A percentile compares a stretch with the other conserved stretches of the same genome.
Evolutionary conservation across 2,113 vertebrate species (phyloP).

Genomic region (Scopus umbretta): DNA sequence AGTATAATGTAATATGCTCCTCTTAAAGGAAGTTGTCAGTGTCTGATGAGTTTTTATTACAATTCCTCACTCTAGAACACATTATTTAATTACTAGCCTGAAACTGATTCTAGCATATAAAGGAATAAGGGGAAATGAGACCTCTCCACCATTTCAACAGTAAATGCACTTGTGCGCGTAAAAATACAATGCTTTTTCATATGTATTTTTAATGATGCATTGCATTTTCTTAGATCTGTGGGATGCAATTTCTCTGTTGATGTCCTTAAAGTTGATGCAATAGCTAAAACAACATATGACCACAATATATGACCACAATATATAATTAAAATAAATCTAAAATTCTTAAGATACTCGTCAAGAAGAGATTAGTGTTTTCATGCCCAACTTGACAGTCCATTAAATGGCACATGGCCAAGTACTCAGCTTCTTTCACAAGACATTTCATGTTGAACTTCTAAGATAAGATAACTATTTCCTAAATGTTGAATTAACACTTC

Average conservation of each 20-base stretch:
- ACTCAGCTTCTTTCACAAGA: background rate
- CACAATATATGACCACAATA: background rate
- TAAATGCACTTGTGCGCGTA: conserved; percentile 41
- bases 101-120: conserved; percentile 70
- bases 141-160: conserved; percentile 64
- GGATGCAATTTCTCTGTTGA: background rate
- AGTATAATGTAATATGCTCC: conserved; percentile 62
- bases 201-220: background rate
- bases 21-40: conserved; percentile 70
- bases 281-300: background rate
- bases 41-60: conserved; percentile 65
- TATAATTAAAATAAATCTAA: background rate
- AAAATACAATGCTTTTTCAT: background rate
- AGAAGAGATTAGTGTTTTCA: background rate
- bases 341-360: background rate
- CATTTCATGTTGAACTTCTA: background rate
- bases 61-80: conserved; percentile 54
- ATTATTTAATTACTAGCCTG: conserved; percentile 70
- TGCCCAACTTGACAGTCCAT: background rate
- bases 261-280: background rate
- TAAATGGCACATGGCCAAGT: background rate
- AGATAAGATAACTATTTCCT: background rate
- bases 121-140: conserved; percentile 65
- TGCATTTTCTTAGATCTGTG: background rate
- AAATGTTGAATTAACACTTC: background rate